Evolutionary conservation across 2,888 invertebrate genomes (phyloP).

Genomic region (Drosophila multiciliata): DNA sequence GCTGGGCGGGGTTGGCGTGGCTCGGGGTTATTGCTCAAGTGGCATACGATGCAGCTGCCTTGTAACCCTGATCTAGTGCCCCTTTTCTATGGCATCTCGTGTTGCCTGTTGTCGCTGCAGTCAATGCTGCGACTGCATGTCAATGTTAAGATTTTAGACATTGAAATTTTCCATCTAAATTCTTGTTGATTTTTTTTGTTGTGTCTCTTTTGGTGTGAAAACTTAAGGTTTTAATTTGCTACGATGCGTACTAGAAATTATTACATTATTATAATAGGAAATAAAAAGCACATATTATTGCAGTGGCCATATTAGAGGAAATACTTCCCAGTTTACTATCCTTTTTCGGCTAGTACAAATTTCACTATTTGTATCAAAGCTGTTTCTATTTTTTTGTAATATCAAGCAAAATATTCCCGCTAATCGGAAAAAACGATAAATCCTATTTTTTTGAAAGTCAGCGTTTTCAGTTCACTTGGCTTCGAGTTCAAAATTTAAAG

Average conservation of each 20-base stretch:
- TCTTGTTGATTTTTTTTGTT: neutral
- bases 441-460: neutral
- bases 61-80: constrained; percentile 81
- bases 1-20: neutral
- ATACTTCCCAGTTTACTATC: neutral
- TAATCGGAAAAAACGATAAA: neutral
- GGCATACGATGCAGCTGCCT: constrained; percentile 36
- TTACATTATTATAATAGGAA: neutral
- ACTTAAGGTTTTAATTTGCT: constrained; percentile 52
- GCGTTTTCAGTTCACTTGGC: neutral
- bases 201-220: constrained; percentile 27
- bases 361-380: neutral
- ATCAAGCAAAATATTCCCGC: neutral
- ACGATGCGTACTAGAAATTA: constrained; percentile 2
- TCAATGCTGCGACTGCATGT: constrained; percentile 57
- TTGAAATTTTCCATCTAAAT: constrained; percentile 63
- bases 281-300: neutral
- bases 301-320: neutral
- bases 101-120: constrained; percentile 39
- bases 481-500: neutral
- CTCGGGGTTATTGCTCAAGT: constrained; percentile 53
- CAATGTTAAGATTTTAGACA: constrained; percentile 81
- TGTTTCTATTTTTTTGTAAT: neutral
- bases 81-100: constrained; percentile 40
- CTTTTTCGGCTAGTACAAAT: neutral